These are phyloP conservation scores for Micropoecilia bifurca DNA, from an alignment of 2,797 vertebrate species.

Conservation along the genomic window DNA sequence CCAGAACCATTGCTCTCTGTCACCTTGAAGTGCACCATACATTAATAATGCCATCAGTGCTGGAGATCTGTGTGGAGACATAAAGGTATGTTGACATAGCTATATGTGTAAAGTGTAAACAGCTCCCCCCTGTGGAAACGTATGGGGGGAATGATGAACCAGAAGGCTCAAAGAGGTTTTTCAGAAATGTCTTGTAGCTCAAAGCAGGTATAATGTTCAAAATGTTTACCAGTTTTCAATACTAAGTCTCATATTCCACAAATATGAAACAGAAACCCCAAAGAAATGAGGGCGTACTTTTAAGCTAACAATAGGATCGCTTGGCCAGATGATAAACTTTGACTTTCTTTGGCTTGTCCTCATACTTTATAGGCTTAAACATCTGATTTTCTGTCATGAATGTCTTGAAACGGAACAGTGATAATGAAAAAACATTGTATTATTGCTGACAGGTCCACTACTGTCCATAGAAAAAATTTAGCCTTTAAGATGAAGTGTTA, in stretches of 20 bases:
- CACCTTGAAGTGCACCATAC: conserved; percentile 74
- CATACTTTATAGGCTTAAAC: neutral
- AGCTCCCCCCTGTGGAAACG: conserved; percentile 64
- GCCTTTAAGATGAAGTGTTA: neutral
- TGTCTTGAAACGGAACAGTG: neutral
- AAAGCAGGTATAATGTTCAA: neutral
- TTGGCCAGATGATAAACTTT: neutral
- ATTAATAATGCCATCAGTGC: conserved; percentile 73
- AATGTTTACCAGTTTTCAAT: neutral
- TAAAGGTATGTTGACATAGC: conserved; percentile 14
- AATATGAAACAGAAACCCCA: neutral
- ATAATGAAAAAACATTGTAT: too few species aligned
- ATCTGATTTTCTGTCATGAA: neutral
- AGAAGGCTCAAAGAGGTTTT: neutral
- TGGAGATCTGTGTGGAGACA: conserved; percentile 15
- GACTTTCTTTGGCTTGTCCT: neutral
- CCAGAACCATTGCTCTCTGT: conserved; percentile 77
- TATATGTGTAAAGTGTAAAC: conserved; percentile 39
- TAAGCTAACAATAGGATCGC: neutral
- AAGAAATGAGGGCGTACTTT: too few species aligned
- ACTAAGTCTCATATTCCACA: neutral
- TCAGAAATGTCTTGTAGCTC: neutral
- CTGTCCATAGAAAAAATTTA: neutral
- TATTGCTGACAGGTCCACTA: neutral
- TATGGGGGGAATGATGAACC: neutral